Evolutionary conservation across 2,113 vertebrate genomes (phyloP).

Genomic region (Anolis carolinensis): DNA sequence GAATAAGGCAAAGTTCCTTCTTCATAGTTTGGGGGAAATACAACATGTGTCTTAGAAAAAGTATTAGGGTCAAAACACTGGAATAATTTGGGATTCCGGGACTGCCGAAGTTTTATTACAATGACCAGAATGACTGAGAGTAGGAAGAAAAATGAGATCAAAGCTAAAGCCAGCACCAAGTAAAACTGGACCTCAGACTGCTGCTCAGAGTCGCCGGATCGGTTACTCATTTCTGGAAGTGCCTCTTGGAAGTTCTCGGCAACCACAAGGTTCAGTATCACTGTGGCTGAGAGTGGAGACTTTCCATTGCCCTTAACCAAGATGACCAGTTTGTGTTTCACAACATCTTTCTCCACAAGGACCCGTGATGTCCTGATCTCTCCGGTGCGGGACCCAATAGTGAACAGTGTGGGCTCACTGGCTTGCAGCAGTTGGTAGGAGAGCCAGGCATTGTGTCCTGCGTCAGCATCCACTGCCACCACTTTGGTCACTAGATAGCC

Average conservation of each 20-base stretch:
- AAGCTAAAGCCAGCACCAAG: slow-evolving; percentile 36
- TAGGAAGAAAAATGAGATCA: slow-evolving; percentile 57
- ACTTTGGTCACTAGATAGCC: not conserved
- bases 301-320: slow-evolving; percentile 58
- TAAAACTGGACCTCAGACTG: slow-evolving; percentile 46
- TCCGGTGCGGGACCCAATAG: slow-evolving; percentile 14
- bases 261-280: slow-evolving; percentile 48
- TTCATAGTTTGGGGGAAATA: slow-evolving; percentile 42
- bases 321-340: slow-evolving; percentile 65
- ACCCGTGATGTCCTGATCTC: slow-evolving; percentile 64
- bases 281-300: slow-evolving; percentile 83
- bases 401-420: not conserved
- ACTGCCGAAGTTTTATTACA: slow-evolving; percentile 16
- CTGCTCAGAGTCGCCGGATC: not conserved
- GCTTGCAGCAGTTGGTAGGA: slow-evolving; percentile 6
- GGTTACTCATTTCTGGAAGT: slow-evolving; percentile 22
- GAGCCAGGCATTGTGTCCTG: slow-evolving; percentile 16
- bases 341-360: slow-evolving; percentile 48
- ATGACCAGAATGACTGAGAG: slow-evolving; percentile 52
- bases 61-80: slow-evolving; percentile 39
- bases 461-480: not conserved
- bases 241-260: slow-evolving; percentile 42
- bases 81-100: not conserved
- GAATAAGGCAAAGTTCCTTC: slow-evolving; percentile 61
- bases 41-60: slow-evolving; percentile 31